A percentile compares a stretch with the other conserved stretches of the same genome.
phyloP scores from a whole-genome alignment of 2,113 vertebrate species.

The Tragulus kanchil region DNA sequence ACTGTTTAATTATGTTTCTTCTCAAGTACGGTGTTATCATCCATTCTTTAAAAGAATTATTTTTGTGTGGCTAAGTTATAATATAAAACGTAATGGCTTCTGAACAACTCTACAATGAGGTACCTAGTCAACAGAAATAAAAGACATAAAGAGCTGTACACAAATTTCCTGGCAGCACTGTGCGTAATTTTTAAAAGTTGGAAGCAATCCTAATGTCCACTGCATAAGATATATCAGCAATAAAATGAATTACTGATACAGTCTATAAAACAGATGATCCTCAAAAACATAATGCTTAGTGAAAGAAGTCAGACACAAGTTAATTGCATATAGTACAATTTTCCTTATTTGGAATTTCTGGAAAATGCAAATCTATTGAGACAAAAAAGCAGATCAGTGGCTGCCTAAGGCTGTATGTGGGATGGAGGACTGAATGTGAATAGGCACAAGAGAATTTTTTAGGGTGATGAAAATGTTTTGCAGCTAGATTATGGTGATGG shows the following conservation, averaged over 20 bases:
- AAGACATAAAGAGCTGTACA: constrained; percentile 35
- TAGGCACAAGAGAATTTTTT: background rate
- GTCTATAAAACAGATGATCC: background rate
- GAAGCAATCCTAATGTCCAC: constrained; percentile 39
- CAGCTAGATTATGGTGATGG: background rate
- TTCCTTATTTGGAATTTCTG: constrained; percentile 35
- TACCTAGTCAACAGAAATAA: constrained; percentile 28
- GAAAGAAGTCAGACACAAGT: constrained; percentile 31
- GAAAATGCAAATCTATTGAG: background rate
- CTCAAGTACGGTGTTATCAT: background rate
- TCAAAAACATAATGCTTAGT: background rate
- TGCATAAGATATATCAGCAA: background rate
- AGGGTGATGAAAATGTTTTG: background rate
- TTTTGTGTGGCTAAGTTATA: constrained; percentile 12
- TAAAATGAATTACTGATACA: background rate
- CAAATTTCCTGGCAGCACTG: constrained; percentile 19
- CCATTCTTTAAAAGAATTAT: constrained; percentile 9
- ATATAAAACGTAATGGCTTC: constrained; percentile 25
- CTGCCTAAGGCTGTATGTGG: background rate
- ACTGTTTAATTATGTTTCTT: constrained; percentile 4
- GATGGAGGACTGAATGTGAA: constrained; percentile 27
- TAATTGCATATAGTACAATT: background rate
- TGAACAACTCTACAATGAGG: constrained; percentile 13
- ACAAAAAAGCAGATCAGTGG: background rate
- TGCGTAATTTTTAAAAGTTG: constrained; percentile 3